Percentiles rank a stretch among this genome's conserved stretches.
phyloP scores from a whole-genome alignment of 2,113 vertebrate species.

The Thunnus maccoyii region DNA sequence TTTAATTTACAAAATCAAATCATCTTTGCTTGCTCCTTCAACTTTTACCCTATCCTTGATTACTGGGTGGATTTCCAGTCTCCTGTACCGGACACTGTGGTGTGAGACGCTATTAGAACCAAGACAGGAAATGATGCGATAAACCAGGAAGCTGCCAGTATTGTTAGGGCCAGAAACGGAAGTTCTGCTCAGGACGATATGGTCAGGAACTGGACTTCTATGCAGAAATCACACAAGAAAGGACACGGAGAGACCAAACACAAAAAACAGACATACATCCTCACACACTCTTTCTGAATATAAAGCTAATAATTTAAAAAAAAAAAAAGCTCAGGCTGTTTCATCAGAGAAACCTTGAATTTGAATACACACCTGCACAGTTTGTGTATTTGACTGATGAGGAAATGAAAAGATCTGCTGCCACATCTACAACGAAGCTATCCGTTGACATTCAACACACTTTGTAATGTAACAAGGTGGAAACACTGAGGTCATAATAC shows the following conservation, averaged over 20 bases:
- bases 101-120: slow-evolving; percentile 63
- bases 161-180: slow-evolving; percentile 82
- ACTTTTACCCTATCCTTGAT: slow-evolving; percentile 41
- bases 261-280: slow-evolving; percentile 20
- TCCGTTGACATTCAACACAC: slow-evolving; percentile 16
- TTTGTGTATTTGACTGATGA: background rate
- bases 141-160: slow-evolving; percentile 81
- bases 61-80: slow-evolving; percentile 44
- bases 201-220: slow-evolving; percentile 52
- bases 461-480: slow-evolving; percentile 40
- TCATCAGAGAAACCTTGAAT: background rate
- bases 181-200: slow-evolving; percentile 75
- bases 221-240: slow-evolving; percentile 51
- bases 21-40: slow-evolving; percentile 19
- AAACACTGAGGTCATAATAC: slow-evolving; percentile 63
- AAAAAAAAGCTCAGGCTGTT: background rate
- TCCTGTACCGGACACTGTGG: slow-evolving; percentile 40
- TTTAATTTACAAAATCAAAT: slow-evolving; percentile 25
- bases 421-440: background rate
- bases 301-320: background rate
- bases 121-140: slow-evolving; percentile 80
- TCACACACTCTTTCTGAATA: slow-evolving; percentile 20
- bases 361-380: background rate
- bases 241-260: slow-evolving; percentile 11
- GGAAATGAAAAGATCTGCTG: background rate